Evolutionary conservation across 2,113 vertebrate species (phyloP), one percentile per base, ranked within the genome.

Genomic region (Burhinus oedicnemus): DNA sequence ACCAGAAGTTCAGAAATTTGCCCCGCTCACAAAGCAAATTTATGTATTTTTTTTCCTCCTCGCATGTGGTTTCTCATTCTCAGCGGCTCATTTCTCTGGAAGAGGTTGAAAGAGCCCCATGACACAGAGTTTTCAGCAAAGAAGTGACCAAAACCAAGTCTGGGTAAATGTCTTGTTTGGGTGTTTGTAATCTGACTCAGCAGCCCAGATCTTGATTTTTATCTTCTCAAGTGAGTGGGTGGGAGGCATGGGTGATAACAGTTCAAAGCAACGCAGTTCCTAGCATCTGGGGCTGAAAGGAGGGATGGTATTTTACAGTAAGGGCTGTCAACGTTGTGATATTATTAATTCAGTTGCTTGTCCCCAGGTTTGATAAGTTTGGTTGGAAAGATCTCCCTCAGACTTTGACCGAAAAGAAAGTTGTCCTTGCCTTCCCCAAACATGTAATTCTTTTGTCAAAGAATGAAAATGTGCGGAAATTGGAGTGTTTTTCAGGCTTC

Each of bases 161-260:
- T 78, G 68, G 25, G 42, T 87, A 93, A 89, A 96, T 42, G 54
- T 70, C 70, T 83, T 70, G 26, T 90, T 91, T 93, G 83, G 42
- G 77, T 87, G 66, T 95, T 95, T 94, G 82, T 65, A 87, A 84
- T 72, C 62, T 97, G 83, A 97, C 78, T 97, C 91, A 95, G 83
- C 81, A 85, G 36, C 38, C 66, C 74, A 91, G 83, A 84, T 49
- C 57, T 71, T 82, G 74, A 87, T 87, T 91, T 95, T 97, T 95
- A 76, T 97, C 77, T 93, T 93, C 65, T 78, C 12, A 42, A 34
- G 55, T 44, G 89, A 85, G n/a, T 86, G 81, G 34, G 77, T 88
- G 66, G 54, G 78, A 89, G 38, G 58, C 18, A 51, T 71, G 82
- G 36, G 20, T 65, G 86, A 91, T 89, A 96, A 77, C 34, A 85